A percentile compares a stretch with the other conserved stretches of the same genome.
Conservation (phyloP, 2,797 vertebrate species). For the Zenarchopterus dispar region DNA sequence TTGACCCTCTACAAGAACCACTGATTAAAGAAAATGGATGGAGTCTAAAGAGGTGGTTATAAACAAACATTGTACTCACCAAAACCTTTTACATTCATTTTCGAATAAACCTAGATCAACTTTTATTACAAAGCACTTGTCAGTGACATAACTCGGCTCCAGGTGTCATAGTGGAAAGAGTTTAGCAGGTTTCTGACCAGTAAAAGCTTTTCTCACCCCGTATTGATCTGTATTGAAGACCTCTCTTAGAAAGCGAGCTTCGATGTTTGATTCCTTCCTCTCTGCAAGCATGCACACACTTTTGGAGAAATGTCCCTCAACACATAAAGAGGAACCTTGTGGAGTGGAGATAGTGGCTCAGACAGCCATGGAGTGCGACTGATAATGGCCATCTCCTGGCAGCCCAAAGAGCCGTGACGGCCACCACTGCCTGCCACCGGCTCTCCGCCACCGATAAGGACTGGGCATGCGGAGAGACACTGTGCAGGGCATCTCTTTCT, state of each 20-base stretch:
- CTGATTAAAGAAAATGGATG: no score
- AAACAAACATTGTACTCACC: neutral
- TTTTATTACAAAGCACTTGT: neutral
- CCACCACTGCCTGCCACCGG: slow-evolving; percentile 49
- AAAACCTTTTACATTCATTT: slow-evolving; percentile 6
- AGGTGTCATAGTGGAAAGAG: slow-evolving; percentile 22
- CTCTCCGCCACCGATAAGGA: slow-evolving; percentile 67
- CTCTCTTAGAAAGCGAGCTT: slow-evolving; percentile 39
- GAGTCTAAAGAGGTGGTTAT: neutral
- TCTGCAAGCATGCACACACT: slow-evolving; percentile 36
- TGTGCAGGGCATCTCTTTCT: slow-evolving; percentile 43
- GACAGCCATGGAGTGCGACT: slow-evolving; percentile 56
- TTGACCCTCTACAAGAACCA: no score
- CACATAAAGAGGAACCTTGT: slow-evolving; percentile 66
- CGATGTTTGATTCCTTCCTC: slow-evolving; percentile 35
- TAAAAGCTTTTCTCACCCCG: slow-evolving; percentile 16
- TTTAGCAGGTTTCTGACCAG: slow-evolving; percentile 12
- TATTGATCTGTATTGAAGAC: slow-evolving; percentile 52
- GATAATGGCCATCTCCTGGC: slow-evolving; percentile 76
- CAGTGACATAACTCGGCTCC: slow-evolving; percentile 8
- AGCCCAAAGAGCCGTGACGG: slow-evolving; percentile 70
- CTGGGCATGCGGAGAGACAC: slow-evolving; percentile 34
- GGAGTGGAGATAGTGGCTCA: slow-evolving; percentile 66
- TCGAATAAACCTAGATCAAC: neutral
- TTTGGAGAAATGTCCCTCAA: slow-evolving; percentile 42